These are phyloP conservation scores for Nylanderia fulva DNA, from an alignment of 1,140 invertebrate genomes.

Conservation along the genomic window DNA sequence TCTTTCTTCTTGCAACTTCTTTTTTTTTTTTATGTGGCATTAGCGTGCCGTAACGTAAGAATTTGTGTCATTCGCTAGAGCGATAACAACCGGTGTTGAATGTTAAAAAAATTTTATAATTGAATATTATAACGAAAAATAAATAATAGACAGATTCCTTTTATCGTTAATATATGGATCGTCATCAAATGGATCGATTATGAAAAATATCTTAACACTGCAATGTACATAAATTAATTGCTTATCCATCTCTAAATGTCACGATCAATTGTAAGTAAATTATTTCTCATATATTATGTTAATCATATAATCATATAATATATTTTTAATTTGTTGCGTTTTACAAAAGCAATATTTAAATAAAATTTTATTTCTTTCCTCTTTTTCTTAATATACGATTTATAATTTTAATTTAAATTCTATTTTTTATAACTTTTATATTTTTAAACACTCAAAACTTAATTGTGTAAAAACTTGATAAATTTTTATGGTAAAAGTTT, in stretches of 20 bases:
- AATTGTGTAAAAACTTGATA: not conserved
- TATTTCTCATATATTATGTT: not conserved
- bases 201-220: not conserved
- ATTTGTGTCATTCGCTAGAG: not conserved
- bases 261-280: not conserved
- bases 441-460: not conserved
- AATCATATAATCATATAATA: not conserved
- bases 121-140: not conserved
- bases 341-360: not conserved
- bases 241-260: not conserved
- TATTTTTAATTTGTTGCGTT: not conserved
- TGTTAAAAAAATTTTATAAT: not conserved
- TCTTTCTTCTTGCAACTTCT: not conserved
- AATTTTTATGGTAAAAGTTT: not conserved
- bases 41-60: slow-evolving; percentile 22
- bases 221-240: not conserved
- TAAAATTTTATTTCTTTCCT: not conserved
- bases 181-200: not conserved
- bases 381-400: not conserved
- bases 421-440: not conserved
- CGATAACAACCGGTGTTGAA: not conserved
- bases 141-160: not conserved
- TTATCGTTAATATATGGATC: not conserved
- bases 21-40: slow-evolving; percentile 4
- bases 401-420: not conserved